Percentiles rank a stretch among this genome's conserved stretches.
Evolutionary conservation across 2,888 invertebrate genomes (phyloP).

Genomic region (Odontocolon sp.): DNA sequence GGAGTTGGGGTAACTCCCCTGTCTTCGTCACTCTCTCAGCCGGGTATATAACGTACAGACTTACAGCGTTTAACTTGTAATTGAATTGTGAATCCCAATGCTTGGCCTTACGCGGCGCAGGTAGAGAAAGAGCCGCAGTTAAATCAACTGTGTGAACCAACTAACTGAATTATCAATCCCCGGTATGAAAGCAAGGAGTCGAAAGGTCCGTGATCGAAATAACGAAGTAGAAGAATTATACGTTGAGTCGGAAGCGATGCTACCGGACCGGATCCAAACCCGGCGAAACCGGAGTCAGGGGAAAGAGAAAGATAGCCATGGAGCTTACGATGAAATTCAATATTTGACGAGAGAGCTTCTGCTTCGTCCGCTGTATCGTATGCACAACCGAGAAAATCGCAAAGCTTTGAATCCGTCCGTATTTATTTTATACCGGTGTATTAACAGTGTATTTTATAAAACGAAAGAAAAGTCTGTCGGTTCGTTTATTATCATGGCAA

Average conservation of each 20-base stretch:
- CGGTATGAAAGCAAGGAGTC: constrained; percentile 53
- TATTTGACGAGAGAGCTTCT: constrained; percentile 38
- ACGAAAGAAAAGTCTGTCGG: neutral
- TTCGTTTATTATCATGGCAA: neutral
- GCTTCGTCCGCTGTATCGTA: constrained; percentile 15
- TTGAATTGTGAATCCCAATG: constrained; percentile 75
- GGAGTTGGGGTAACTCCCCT: constrained; percentile 68
- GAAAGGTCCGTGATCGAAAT: constrained; percentile 67
- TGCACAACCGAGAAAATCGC: constrained; percentile 22
- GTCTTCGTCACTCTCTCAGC: constrained; percentile 46
- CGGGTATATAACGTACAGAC: constrained; percentile 62
- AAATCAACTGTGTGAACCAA: constrained; percentile 73
- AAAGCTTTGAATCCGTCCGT: constrained; percentile 14
- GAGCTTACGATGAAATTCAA: constrained; percentile 28
- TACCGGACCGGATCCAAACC: neutral
- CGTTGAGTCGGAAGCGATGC: constrained; percentile 15
- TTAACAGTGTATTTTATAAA: constrained; percentile 15
- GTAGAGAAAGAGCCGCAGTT: constrained; percentile 69
- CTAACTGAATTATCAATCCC: constrained; percentile 73
- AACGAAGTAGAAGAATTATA: constrained; percentile 61
- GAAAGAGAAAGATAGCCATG: too few species aligned
- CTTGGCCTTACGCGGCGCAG: constrained; percentile 51
- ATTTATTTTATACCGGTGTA: neutral
- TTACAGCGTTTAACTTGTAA: constrained; percentile 76
- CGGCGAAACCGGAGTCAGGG: constrained; percentile 19